Evolutionary conservation across 2,888 invertebrate species (phyloP).

Genomic region (Aromia moschata): DNA sequence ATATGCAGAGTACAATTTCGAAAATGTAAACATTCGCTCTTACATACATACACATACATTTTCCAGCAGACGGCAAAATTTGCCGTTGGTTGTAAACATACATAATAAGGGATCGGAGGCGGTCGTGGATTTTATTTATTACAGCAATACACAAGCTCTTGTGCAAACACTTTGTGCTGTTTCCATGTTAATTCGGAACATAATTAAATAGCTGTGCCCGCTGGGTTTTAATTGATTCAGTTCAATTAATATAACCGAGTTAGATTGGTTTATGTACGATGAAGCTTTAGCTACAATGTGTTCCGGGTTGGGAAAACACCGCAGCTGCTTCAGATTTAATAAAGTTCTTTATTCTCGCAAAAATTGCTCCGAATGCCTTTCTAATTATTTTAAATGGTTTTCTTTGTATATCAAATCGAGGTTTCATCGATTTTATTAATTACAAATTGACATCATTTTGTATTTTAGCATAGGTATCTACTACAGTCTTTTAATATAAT

Average conservation of each 20-base stretch:
- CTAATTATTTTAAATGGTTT: background rate
- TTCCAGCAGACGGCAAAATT: constrained; percentile 5
- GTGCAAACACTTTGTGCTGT: constrained; percentile 38
- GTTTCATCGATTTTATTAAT: background rate
- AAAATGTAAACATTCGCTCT: too few species aligned
- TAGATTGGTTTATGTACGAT: constrained; percentile 28
- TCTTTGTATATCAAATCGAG: background rate
- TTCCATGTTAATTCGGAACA: constrained; percentile 38
- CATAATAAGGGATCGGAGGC: background rate
- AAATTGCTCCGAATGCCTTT: background rate
- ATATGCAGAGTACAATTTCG: too few species aligned
- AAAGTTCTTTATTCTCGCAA: background rate
- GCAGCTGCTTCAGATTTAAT: background rate
- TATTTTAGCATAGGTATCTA: too few species aligned
- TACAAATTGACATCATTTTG: background rate
- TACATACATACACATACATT: too few species aligned
- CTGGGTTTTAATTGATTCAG: constrained; percentile 40
- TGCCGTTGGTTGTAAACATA: background rate
- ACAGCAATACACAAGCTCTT: constrained; percentile 25
- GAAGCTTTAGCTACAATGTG: background rate
- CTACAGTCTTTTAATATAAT: too few species aligned
- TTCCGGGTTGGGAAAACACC: constrained; percentile 4
- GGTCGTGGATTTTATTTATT: constrained; percentile 16
- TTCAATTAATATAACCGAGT: constrained; percentile 40
- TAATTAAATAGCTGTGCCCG: constrained; percentile 40